Conservation (phyloP, 2,797 vertebrate species). For the Falco concolor region DNA sequence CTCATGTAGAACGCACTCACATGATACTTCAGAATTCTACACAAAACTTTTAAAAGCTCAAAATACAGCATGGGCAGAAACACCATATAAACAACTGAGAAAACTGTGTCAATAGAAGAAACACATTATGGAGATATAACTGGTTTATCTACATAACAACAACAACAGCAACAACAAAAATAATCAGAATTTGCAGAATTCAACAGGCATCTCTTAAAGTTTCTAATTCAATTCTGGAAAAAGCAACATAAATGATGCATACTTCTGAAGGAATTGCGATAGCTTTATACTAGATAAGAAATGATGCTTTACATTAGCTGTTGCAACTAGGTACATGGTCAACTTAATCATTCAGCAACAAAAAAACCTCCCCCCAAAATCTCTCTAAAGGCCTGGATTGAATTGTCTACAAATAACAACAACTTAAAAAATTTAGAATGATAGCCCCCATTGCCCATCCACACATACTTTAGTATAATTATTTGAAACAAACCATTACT, state of each 20-base stretch:
- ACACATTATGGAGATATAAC: neutral
- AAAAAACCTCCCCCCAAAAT: neutral
- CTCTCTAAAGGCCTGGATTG: neutral
- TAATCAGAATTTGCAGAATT: neutral
- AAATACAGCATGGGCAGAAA: neutral
- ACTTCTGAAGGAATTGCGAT: neutral
- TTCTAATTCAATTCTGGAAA: neutral
- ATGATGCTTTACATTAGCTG: neutral
- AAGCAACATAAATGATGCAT: neutral
- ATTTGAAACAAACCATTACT: neutral
- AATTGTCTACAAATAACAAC: neutral
- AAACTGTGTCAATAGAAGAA: neutral
- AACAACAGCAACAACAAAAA: neutral
- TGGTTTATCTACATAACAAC: neutral
- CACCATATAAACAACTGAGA: neutral
- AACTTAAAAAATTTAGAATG: neutral
- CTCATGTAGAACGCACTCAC: neutral
- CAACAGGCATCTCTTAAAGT: neutral
- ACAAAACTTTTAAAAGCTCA: neutral
- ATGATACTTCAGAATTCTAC: neutral
- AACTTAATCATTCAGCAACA: neutral
- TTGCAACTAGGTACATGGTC: neutral
- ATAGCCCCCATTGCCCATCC: accelerated
- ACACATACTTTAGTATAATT: neutral
- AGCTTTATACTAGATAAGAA: neutral